Evolutionary conservation across 2,797 vertebrate species (phyloP), one percentile per base, ranked within the genome.

Genomic region (Propithecus deckenii): DNA sequence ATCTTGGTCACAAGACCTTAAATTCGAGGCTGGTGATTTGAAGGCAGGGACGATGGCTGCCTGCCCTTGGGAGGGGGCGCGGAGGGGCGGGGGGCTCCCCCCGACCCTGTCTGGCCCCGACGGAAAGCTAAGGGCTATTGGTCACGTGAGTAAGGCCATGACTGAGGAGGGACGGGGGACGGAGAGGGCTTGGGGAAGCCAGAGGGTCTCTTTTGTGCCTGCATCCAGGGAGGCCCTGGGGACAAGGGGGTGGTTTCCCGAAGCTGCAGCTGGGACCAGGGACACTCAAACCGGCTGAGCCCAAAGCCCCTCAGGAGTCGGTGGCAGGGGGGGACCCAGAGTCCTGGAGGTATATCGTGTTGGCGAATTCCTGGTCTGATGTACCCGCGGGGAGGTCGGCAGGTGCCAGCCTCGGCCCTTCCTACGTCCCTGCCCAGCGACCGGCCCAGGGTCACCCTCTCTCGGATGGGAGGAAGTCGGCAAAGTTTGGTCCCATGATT

Each of bases 401-500:
- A 2, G 28, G 96, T 63, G 13, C 94, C 95, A 79, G 84, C 94
- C 71, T 38, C 97, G 91, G 95, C 96, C 97, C 95, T 95, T 52
- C 78, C 89, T 91, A 94, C 92, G 93, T 86, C 89, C 96, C 59
- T 81, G 78, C 93, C 48, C 97, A 96, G 95, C 97, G 96, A 97
- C 97, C 85, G 69, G 95, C 91, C 92, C 94, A 91, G 76, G 97
- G 97, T 88, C 97, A 97, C 96, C 92, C 81, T 93, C 92, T 28
- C 86, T 87, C 20, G 94, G 98, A 91, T 97, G 97, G 96, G 89
- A 98, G 97, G 97, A 97, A 98, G 97, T 98, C 91, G 90, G 96
- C 94, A 97, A 98, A 98, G 96, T 98, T 98, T 98, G 98, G 98
- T 98, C 98, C 98, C 98, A 97, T 97, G 98, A 98, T 97, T 97